phyloP scores from a whole-genome alignment of 35 echinoderm and acorn worm species.

The Antedon bifida region DNA sequence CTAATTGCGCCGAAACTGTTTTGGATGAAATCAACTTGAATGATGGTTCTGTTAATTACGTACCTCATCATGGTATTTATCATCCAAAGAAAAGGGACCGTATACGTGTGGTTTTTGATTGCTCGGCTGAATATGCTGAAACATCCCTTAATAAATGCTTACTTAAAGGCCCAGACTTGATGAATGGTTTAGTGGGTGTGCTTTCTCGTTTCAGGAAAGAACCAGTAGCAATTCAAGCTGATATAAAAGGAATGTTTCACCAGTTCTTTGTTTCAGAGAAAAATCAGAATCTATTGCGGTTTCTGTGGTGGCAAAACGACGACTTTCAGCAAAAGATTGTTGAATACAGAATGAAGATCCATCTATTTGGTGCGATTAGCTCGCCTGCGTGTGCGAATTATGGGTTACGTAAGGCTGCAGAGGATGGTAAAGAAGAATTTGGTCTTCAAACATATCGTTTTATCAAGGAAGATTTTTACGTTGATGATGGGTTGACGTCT shows the following conservation, averaged over 20 bases:
- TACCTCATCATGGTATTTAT: conserved; percentile 32
- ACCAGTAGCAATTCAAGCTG: conserved; percentile 17
- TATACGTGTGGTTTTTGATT: conserved; percentile 41
- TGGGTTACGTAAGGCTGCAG: conserved; percentile 25
- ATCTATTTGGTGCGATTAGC: too few relatives aligned
- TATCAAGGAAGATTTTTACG: conserved; percentile 19
- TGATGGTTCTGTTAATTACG: neutral
- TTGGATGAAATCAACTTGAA: neutral
- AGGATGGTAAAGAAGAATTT: conserved; percentile 8
- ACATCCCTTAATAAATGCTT: conserved; percentile 28
- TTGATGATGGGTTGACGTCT: conserved; percentile 28
- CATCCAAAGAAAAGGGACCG: conserved; percentile 36
- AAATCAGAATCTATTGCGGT: conserved; percentile 24
- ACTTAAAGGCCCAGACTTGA: conserved; percentile 39
- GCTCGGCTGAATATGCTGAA: conserved; percentile 25
- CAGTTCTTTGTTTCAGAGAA: conserved; percentile 20
- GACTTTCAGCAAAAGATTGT: too few relatives aligned
- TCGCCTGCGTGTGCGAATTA: conserved; percentile 32
- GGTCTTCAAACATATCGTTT: neutral
- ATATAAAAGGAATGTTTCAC: conserved; percentile 41
- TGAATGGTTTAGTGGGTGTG: conserved; percentile 30
- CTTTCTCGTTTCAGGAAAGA: conserved; percentile 25
- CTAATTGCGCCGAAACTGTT: conserved; percentile 24
- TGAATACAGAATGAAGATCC: too few relatives aligned
- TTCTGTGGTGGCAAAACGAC: conserved; percentile 44